These are phyloP conservation scores for Eutolmus rufibarbis DNA, from an alignment of 2,888 invertebrate genomes.

Conservation along the genomic window DNA sequence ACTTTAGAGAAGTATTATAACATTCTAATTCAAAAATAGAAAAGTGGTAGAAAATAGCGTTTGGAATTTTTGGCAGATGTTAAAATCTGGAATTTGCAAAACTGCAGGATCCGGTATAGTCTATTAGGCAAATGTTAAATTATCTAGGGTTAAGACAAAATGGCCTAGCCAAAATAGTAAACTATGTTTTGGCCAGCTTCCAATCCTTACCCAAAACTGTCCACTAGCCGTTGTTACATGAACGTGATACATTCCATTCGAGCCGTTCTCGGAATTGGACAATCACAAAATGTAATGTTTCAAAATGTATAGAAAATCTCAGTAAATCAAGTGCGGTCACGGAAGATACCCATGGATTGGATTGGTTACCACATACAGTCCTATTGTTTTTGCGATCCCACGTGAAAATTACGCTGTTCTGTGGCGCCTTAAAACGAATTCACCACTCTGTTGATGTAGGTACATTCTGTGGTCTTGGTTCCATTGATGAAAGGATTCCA, in stretches of 20 bases:
- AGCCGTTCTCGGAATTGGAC: neutral
- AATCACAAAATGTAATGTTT: neutral
- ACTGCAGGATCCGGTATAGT: too few species aligned
- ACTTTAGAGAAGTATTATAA: too few species aligned
- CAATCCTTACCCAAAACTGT: too few species aligned
- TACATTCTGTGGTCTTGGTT: neutral
- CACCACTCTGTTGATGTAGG: neutral
- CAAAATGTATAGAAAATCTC: neutral
- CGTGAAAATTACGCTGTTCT: neutral
- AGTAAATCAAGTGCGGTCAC: neutral
- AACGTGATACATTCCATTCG: neutral
- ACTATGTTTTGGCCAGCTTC: too few species aligned
- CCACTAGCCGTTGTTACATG: neutral
- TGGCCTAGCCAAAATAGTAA: too few species aligned
- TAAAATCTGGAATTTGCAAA: too few species aligned
- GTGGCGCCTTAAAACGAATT: neutral
- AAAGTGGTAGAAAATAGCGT: too few species aligned
- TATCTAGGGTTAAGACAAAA: too few species aligned
- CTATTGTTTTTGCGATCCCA: neutral
- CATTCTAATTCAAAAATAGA: too few species aligned
- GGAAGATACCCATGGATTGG: neutral
- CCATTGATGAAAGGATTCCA: neutral
- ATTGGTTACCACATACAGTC: neutral
- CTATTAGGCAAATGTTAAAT: too few species aligned
- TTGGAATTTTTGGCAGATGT: too few species aligned